Base-by-base conservation (phyloP, 2,113 vertebrate species). In the Piprites chloris region DNA sequence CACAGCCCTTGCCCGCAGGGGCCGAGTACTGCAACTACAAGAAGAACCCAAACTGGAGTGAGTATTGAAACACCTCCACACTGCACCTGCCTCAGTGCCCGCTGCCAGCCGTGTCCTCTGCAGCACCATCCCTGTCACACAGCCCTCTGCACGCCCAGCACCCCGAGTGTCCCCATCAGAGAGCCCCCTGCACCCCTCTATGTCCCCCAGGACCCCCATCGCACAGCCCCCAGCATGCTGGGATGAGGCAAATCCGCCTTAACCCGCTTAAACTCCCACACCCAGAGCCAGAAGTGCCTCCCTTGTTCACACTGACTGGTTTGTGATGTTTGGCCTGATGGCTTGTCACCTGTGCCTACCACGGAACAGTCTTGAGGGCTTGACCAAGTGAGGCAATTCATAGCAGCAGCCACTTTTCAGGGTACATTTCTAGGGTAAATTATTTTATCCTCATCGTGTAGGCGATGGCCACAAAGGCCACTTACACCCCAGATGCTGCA, bases 11-110 rank as follows among this genome's bases (percentile, higher is more conserved):
- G 1, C 98, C 98, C 0, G 42, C 72, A 0, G 96, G 93, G 14
- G 98, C 98, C 3, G 95, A 96, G 58, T 98, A 98, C 93, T 98
- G 98, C 96, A 98, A 98, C 91, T 98, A 98, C 96, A 98, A 98
- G 75, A 98, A 97, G 27, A 96, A 97, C 89, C 98, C 98, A 42
- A 98, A 98, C 94, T 98, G 98, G 98, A 98, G 98, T 98, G 80
- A 98, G 98, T 98, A 19, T 32, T 53, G 20, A 14, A 62, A 52
- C n/a, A 24, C 53, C 42, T 53, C 66, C 63, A 3, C 71, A 12
- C 1, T 9, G 42, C 72, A 6, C 0, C 0, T 28, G 14, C 32
- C 71, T 28, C 62, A 35, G 4, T 1, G 0, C 71, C 53, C 3
- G 1, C 65, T 89, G 84, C 50, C 76, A 58, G 58, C 32, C 41